Conservation (phyloP, 2,113 vertebrate genomes). For the Sinocyclocheilus anshuiensis region DNA sequence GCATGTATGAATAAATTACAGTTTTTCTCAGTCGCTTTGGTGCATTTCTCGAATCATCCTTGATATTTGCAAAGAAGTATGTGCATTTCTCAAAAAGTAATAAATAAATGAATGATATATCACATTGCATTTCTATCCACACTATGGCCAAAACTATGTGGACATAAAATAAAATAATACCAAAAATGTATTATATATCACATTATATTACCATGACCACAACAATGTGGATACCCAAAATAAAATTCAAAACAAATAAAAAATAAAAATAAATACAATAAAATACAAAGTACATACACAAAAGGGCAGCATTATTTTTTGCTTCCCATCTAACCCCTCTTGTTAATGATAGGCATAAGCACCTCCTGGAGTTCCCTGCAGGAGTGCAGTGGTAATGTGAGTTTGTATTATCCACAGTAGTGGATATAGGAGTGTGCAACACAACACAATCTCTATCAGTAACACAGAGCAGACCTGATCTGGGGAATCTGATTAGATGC, state of each 20-base stretch:
- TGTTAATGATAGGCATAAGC: not conserved
- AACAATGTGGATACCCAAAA: not conserved
- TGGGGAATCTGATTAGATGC: constrained; percentile 15
- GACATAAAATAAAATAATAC: not conserved
- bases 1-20: no score
- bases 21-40: no score
- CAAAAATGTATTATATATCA: not conserved
- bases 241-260: not conserved
- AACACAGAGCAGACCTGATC: not conserved
- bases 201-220: not conserved
- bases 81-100: no score
- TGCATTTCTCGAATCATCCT: no score
- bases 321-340: not conserved
- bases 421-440: not conserved
- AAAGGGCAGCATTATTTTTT: not conserved
- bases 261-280: not conserved
- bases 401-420: not conserved
- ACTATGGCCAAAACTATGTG: not conserved
- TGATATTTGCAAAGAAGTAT: no score
- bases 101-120: not conserved
- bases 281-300: not conserved
- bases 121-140: not conserved
- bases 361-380: not conserved
- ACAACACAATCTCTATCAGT: not conserved
- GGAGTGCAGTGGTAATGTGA: not conserved